A percentile compares a stretch with the other conserved stretches of the same genome.
Evolutionary conservation across 2,888 invertebrate genomes (phyloP).

Genomic region (Drosophila ezoana): DNA sequence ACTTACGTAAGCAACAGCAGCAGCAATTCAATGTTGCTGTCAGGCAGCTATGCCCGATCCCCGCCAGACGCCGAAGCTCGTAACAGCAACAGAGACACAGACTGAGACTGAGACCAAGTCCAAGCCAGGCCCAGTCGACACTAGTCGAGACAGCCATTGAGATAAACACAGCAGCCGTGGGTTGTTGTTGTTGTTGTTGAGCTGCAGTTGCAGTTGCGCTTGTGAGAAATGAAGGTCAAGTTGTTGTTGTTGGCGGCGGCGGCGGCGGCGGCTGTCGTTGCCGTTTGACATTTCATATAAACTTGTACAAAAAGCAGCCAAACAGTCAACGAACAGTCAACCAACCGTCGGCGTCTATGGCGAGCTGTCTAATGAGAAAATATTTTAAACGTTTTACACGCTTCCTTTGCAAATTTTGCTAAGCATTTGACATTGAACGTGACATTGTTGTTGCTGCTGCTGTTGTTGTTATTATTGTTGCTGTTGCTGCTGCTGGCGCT

Average conservation of each 20-base stretch:
- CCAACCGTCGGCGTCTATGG: conserved; percentile 47
- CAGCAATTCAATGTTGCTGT: conserved; percentile 72
- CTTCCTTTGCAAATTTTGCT: conserved; percentile 76
- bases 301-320: conserved; percentile 52
- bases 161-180: conserved; percentile 73
- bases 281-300: conserved; percentile 77
- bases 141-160: conserved; percentile 66
- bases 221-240: conserved; percentile 77
- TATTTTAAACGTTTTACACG: conserved; percentile 78
- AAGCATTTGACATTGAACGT: conserved; percentile 77
- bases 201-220: conserved; percentile 59
- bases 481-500: conserved; percentile 27
- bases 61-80: conserved; percentile 36
- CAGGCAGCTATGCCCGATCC: conserved; percentile 48
- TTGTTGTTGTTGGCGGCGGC: conserved; percentile 33
- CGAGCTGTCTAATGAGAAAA: conserved; percentile 75
- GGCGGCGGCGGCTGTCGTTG: conserved; percentile 30
- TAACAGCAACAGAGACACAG: conserved; percentile 18
- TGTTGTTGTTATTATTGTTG: conserved; percentile 31
- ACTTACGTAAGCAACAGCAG: conserved; percentile 59
- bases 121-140: conserved; percentile 51
- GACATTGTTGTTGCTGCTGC: conserved; percentile 68
- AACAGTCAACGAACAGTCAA: conserved; percentile 24
- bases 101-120: conserved; percentile 20
- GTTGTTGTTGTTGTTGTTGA: conserved; percentile 45